phyloP scores from a whole-genome alignment of 2,888 invertebrate genomes.

The Miltochrista miniata region DNA sequence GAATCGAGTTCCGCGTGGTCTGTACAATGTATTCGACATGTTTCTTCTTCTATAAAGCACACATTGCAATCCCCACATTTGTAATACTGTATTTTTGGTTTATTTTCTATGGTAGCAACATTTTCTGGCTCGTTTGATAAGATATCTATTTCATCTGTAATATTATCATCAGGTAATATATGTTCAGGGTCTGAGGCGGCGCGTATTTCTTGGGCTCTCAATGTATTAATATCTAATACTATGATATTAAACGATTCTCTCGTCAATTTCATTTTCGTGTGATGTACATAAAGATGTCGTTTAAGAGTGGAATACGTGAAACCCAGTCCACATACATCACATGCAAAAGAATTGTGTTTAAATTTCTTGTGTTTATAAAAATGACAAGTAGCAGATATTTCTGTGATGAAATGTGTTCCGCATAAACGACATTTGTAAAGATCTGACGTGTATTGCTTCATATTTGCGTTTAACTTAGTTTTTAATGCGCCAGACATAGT shows the following conservation, averaged over 20 bases:
- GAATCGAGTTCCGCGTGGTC: slow-evolving; percentile 45
- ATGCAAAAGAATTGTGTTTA: not conserved
- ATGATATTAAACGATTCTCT: not conserved
- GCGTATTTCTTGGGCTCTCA: not conserved
- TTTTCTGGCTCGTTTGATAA: not conserved
- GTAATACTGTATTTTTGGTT: slow-evolving; percentile 22
- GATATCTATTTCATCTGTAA: not conserved
- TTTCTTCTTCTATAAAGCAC: slow-evolving; percentile 41
- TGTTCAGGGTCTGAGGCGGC: not conserved
- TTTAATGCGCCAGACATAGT: slow-evolving; percentile 10
- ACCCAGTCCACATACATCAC: slow-evolving; percentile 15
- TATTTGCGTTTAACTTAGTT: not conserved
- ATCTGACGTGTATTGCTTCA: slow-evolving; percentile 2
- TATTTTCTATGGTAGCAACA: not conserved
- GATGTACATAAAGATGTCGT: slow-evolving; percentile 24
- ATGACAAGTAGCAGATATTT: slow-evolving; percentile 5
- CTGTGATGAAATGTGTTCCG: slow-evolving; percentile 17
- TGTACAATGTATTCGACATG: slow-evolving; percentile 47
- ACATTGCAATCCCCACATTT: slow-evolving; percentile 55
- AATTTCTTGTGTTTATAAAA: not conserved
- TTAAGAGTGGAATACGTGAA: slow-evolving; percentile 18
- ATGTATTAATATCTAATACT: not conserved
- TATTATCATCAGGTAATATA: not conserved
- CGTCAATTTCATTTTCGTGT: slow-evolving; percentile 12
- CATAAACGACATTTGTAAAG: slow-evolving; percentile 19